A percentile compares a stretch with the other conserved stretches of the same genome.
Evolutionary conservation across 2,888 invertebrate genomes (phyloP).

Genomic region (Ennomos fuscantarius): DNA sequence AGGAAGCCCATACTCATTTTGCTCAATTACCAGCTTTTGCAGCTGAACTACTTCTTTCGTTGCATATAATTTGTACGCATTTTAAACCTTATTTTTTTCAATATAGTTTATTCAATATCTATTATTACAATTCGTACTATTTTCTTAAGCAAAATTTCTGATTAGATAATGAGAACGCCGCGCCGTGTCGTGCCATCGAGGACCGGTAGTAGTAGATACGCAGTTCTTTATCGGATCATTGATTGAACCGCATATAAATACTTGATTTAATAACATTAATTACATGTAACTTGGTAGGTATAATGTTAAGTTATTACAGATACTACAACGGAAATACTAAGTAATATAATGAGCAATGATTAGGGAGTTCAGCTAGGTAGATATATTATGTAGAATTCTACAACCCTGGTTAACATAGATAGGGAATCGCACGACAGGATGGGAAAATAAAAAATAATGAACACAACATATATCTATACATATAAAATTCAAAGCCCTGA

Average conservation of each 20-base stretch:
- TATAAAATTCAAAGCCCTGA: no score
- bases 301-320: slow-evolving; percentile 19
- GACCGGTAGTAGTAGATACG: neutral
- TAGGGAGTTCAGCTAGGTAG: slow-evolving; percentile 11
- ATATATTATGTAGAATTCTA: neutral
- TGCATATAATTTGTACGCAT: no score
- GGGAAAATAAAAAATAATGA: neutral
- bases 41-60: no score
- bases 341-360: slow-evolving; percentile 36
- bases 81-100: no score
- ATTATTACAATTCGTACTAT: no score
- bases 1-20: no score
- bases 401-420: neutral
- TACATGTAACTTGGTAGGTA: neutral
- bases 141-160: no score
- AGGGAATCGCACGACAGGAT: neutral
- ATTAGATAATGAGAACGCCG: no score
- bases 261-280: slow-evolving; percentile 21
- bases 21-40: no score
- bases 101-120: no score
- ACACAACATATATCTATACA: neutral
- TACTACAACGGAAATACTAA: slow-evolving; percentile 42
- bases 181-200: no score
- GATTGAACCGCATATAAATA: slow-evolving; percentile 26
- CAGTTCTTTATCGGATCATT: slow-evolving; percentile 31